Percentiles rank a stretch among this genome's conserved stretches.
These are phyloP conservation scores for Orchesellides sinensis DNA, from an alignment of 2,888 invertebrate species.

Conservation along the genomic window DNA sequence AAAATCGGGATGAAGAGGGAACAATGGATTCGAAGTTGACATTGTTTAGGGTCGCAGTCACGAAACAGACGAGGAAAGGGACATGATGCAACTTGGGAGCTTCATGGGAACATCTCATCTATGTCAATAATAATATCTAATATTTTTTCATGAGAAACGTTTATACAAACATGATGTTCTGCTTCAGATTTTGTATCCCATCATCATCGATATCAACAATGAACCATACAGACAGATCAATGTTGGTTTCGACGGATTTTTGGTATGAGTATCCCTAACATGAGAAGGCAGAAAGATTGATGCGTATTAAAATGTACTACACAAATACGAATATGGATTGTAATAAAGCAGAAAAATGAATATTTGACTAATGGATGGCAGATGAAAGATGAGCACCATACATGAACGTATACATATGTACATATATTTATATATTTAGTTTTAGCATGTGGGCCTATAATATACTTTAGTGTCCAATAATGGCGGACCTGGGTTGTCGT, in stretches of 20 bases:
- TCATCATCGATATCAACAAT: background rate
- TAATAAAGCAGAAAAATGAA: constrained; percentile 38
- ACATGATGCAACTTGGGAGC: background rate
- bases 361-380: constrained; percentile 60
- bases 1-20: constrained; percentile 14
- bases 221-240: no score
- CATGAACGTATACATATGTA: background rate
- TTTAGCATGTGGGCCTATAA: background rate
- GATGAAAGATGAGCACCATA: constrained; percentile 30
- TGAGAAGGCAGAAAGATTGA: constrained; percentile 6
- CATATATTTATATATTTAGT: no score
- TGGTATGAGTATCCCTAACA: background rate
- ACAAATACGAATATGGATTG: background rate
- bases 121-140: constrained; percentile 46
- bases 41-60: constrained; percentile 27
- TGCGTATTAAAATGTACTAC: background rate
- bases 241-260: background rate
- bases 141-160: constrained; percentile 54
- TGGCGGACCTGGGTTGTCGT: constrained; percentile 17
- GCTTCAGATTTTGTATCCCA: constrained; percentile 8
- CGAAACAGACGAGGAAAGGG: background rate
- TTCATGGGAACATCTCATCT: constrained; percentile 62
- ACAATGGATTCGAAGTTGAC: constrained; percentile 34
- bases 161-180: background rate
- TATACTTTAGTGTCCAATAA: background rate